phyloP scores from a whole-genome alignment of 1,140 invertebrate genomes.

The Nasonia longicornis region DNA sequence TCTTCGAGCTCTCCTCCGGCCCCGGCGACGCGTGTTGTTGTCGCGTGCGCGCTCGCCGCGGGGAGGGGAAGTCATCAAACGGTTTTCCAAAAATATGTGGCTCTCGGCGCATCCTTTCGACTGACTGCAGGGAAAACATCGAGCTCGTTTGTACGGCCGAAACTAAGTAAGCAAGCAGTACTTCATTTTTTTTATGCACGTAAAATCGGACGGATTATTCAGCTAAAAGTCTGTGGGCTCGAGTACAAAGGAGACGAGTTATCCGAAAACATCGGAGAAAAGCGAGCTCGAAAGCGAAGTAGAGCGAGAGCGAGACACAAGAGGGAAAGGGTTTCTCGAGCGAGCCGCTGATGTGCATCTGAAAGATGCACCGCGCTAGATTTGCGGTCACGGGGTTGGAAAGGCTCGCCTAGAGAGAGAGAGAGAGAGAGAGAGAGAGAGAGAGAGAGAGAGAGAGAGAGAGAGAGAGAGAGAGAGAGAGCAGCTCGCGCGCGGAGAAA shows the following conservation, averaged over 20 bases:
- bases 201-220: neutral
- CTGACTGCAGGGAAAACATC: neutral
- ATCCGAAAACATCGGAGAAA: neutral
- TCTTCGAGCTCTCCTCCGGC: conserved; percentile 23
- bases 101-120: neutral
- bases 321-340: conserved; percentile 15
- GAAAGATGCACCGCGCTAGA: conserved; percentile 32
- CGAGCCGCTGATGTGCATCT: conserved; percentile 11
- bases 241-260: neutral
- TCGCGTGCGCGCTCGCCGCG: neutral
- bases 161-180: neutral
- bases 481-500: conserved; percentile 35
- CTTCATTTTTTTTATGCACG: neutral
- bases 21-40: neutral
- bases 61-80: neutral
- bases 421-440: neutral
- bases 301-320: neutral
- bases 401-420: too few species aligned
- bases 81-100: conserved; percentile 33
- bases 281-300: neutral
- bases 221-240: neutral
- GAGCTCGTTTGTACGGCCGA: neutral
- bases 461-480: neutral
- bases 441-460: too few species aligned
- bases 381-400: conserved; percentile 23